Conservation (phyloP, 2,797 vertebrate species). For the Trematomus bernacchii region DNA sequence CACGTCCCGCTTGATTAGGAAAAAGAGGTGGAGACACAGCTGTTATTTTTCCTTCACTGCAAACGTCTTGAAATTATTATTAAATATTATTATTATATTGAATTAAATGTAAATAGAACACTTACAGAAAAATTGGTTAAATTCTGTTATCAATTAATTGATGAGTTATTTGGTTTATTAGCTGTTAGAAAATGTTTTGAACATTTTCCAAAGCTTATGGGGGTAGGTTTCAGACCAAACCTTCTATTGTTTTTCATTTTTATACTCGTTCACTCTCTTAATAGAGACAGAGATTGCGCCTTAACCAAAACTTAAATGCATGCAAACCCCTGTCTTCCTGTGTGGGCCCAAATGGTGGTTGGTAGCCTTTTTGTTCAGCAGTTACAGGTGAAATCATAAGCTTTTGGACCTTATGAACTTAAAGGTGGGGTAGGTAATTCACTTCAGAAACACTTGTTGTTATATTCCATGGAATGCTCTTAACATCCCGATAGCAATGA, state of each 20-base stretch:
- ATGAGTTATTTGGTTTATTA: too few species aligned
- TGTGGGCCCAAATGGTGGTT: background rate
- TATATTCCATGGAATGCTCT: too few species aligned
- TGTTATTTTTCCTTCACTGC: background rate
- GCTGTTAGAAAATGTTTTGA: too few species aligned
- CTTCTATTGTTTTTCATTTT: background rate
- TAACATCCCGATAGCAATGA: too few species aligned
- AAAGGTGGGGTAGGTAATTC: too few species aligned
- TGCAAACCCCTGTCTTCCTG: background rate
- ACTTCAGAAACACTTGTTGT: too few species aligned
- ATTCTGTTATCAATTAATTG: too few species aligned
- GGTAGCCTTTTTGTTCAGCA: background rate
- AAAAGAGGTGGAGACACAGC: background rate
- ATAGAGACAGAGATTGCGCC: background rate
- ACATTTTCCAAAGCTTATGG: too few species aligned
- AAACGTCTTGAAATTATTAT: too few species aligned
- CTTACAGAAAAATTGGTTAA: too few species aligned
- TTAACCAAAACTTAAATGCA: background rate
- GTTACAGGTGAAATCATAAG: constrained; percentile 18
- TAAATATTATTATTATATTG: too few species aligned
- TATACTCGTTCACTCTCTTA: background rate
- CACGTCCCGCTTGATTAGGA: constrained; percentile 34
- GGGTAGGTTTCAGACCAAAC: background rate
- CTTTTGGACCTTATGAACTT: background rate
- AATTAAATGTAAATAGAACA: too few species aligned